These are phyloP conservation scores for Lordiphosa stackelbergi DNA, from an alignment of 1,140 invertebrate genomes.

Conservation along the genomic window DNA sequence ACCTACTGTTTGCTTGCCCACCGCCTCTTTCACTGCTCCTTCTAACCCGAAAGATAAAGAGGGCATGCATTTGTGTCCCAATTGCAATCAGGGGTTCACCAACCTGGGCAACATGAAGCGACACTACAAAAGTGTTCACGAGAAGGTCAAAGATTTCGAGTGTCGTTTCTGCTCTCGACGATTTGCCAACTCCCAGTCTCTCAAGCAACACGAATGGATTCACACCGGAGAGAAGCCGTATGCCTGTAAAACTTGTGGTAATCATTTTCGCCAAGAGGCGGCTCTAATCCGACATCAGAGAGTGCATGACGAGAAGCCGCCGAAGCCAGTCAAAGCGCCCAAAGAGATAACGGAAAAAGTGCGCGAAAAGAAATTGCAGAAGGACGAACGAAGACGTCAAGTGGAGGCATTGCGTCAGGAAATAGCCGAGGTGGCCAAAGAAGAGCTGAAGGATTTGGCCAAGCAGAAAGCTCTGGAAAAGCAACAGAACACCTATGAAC, in stretches of 20 bases:
- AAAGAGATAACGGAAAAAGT: constrained; percentile 52
- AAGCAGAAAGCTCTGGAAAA: constrained; percentile 40
- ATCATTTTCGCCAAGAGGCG: constrained; percentile 66
- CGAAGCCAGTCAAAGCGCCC: constrained; percentile 33
- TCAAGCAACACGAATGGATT: constrained; percentile 76
- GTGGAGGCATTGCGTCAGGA: constrained; percentile 45
- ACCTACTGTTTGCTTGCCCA: constrained; percentile 40
- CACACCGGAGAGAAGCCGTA: constrained; percentile 78
- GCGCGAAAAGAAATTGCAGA: constrained; percentile 55
- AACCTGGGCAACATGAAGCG: constrained; percentile 70
- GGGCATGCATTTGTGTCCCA: constrained; percentile 64
- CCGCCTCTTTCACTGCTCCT: constrained; percentile 9
- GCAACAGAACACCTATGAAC: constrained; percentile 50
- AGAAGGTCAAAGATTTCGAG: constrained; percentile 72
- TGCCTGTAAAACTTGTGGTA: constrained; percentile 59
- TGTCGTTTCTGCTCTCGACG: constrained; percentile 67
- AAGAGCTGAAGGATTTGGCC: constrained; percentile 53
- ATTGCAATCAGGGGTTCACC: constrained; percentile 67
- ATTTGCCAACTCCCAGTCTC: constrained; percentile 71
- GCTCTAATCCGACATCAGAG: constrained; percentile 72
- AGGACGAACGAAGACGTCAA: constrained; percentile 47
- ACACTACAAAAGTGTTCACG: constrained; percentile 71
- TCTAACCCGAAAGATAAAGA: constrained; percentile 31
- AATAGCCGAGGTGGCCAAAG: constrained; percentile 62
- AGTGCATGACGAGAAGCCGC: constrained; percentile 54